Conservation (phyloP, 2,113 vertebrate species). For the Siniperca chuatsi region DNA sequence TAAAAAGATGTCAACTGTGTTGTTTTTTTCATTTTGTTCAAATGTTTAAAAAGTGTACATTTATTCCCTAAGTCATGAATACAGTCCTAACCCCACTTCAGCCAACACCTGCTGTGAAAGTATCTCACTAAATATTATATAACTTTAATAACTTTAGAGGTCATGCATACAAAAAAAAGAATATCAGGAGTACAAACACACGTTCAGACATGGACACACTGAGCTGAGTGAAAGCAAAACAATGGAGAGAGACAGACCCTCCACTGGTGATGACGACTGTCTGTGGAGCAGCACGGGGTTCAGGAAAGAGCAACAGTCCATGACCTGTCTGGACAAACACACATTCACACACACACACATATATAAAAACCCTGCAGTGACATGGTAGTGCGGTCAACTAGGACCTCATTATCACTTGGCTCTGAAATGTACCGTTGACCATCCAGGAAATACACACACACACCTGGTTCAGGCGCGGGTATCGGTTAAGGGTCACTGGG, state of each 20-base stretch:
- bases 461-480: conserved; percentile 38
- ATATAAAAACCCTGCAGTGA: conserved; percentile 40
- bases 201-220: not conserved
- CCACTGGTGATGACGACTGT: conserved; percentile 60
- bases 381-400: conserved; percentile 44
- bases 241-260: conserved; percentile 41
- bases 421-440: conserved; percentile 45
- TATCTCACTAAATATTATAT: not conserved
- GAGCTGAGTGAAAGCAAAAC: conserved; percentile 4
- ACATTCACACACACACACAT: conserved; percentile 25
- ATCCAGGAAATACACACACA: conserved; percentile 44
- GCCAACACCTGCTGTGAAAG: not conserved
- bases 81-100: not conserved
- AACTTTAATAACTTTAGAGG: not conserved
- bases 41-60: not conserved
- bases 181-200: not conserved
- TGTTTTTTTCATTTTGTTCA: not conserved
- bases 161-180: not conserved
- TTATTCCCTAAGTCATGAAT: not conserved
- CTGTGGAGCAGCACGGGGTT: conserved; percentile 43
- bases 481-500: conserved; percentile 47
- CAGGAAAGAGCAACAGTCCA: conserved; percentile 56
- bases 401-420: conserved; percentile 71
- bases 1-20: not conserved
- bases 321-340: conserved; percentile 65